Base-by-base conservation (phyloP, 2,797 vertebrate genomes). In the Apogon hyalosoma region DNA sequence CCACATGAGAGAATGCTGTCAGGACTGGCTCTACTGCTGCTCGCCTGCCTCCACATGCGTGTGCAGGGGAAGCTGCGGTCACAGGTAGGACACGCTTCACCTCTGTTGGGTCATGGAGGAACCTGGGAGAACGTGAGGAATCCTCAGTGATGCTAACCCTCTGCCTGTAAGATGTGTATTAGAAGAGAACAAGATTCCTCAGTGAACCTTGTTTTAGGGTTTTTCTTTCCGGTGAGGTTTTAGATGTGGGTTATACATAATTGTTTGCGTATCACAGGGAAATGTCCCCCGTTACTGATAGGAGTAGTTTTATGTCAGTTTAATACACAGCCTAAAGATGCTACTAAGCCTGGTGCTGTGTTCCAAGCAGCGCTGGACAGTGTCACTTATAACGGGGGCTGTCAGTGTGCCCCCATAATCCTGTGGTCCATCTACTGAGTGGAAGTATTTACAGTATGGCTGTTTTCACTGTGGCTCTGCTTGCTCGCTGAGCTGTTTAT, bases 41-140 rank as follows among this genome's bases (percentile, higher is more conserved):
- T 96, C 75, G 82, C 95, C 90, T 96, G 92, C 93, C 93, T 95
- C 90, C 95, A 95, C 60, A 88, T 93, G 89, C 91, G 91, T 79
- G 79, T 88, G 71, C 85, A 94, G 91, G 95, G 94, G 85, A 95
- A 94, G 94, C 92, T 93, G 83, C 92, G 91, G 89, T 89, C 90
- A 84, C 95, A 98, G 97, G 97, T 98, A 96, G 95, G 96, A 88
- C 75, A 54, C 3, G 41, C 42, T 50, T 33, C 77, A 40, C 70
- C 73, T 83, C 63, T 36, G 49, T 11, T 45, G 73, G 67, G 61
- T 67, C 80, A 60, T 66, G 64, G 65, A 77, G 74, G 52, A 77
- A 67, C 75, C 73, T 78, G 71, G 70, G 70, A 46, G 49, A 63
- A 42, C 53, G 28, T 14, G 54, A 73, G 60, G 57, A 61, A 19